Conservation (phyloP, 2,113 vertebrate genomes). For the Fulica atra region DNA sequence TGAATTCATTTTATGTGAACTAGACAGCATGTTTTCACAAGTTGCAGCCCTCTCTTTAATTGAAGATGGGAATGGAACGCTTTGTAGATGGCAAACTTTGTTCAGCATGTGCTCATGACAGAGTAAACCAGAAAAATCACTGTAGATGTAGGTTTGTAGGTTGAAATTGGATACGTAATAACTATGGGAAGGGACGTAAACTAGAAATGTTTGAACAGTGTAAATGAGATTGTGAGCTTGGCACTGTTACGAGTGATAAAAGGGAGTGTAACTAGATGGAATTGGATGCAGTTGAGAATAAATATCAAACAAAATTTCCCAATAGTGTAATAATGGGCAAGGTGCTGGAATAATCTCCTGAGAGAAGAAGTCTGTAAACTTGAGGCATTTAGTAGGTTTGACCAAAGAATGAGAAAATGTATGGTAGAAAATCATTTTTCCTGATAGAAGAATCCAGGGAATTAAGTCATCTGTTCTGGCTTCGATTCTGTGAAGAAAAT, state of each 20-base stretch:
- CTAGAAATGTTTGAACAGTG: neutral
- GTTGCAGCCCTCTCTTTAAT: neutral
- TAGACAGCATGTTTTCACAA: slow-evolving; percentile 19
- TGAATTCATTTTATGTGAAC: neutral
- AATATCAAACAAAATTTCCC: neutral
- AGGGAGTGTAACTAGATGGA: neutral
- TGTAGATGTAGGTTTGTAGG: neutral
- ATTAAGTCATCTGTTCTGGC: neutral
- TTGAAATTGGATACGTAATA: neutral
- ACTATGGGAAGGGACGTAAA: neutral
- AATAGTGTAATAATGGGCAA: neutral
- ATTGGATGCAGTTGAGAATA: neutral
- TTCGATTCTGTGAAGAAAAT: neutral
- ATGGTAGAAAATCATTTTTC: neutral
- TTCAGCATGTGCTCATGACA: neutral
- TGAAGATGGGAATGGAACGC: neutral
- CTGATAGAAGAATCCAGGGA: neutral
- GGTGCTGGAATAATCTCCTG: neutral
- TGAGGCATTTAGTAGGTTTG: neutral
- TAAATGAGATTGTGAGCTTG: slow-evolving; percentile 11
- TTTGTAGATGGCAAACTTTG: neutral
- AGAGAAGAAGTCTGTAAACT: neutral
- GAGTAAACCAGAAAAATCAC: neutral
- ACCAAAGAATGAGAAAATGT: neutral
- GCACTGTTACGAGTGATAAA: neutral